Conservation (phyloP, 2,888 invertebrate genomes). For the Tortrix viridana region DNA sequence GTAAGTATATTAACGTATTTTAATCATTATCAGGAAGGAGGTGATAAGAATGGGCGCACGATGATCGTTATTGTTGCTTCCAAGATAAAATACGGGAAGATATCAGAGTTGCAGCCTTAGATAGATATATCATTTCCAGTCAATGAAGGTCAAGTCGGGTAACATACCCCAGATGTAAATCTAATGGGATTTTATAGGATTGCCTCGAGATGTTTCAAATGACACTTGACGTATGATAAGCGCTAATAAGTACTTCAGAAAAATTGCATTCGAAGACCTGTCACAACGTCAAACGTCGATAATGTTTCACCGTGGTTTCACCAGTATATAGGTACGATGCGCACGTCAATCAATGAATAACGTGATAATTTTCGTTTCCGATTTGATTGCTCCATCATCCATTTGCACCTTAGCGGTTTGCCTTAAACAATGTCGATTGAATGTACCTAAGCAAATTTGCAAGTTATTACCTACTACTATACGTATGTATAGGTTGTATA, state of each 20-base stretch:
- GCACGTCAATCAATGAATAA: conserved; percentile 19
- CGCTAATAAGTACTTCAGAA: conserved; percentile 10
- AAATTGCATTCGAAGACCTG: conserved; percentile 18
- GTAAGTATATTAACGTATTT: conserved; percentile 72
- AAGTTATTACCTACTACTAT: conserved; percentile 9
- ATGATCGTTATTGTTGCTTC: conserved; percentile 68
- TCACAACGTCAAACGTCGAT: conserved; percentile 14
- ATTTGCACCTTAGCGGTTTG: conserved; percentile 28
- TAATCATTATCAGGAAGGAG: conserved; percentile 73
- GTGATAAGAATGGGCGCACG: conserved; percentile 69
- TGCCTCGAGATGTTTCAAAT: conserved; percentile 48
- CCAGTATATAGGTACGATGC: conserved; percentile 12
- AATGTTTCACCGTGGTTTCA: too few species aligned
- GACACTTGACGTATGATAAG: conserved; percentile 25
- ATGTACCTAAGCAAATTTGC: conserved; percentile 22
- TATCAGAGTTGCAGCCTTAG: conserved; percentile 66
- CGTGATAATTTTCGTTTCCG: conserved; percentile 27
- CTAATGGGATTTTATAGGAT: conserved; percentile 59
- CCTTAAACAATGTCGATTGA: conserved; percentile 8
- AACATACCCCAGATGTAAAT: conserved; percentile 53
- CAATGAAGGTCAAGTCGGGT: conserved; percentile 64
- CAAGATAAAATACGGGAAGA: conserved; percentile 61
- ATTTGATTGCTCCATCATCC: conserved; percentile 24
- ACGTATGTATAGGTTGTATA: too few species aligned
- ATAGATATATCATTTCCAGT: conserved; percentile 62